Evolutionary conservation across 30 jellyfish, hydroid and myxozoan species (phyloP), one percentile per base, ranked within the genome.

Genomic region (Rhopilema esculentum): DNA sequence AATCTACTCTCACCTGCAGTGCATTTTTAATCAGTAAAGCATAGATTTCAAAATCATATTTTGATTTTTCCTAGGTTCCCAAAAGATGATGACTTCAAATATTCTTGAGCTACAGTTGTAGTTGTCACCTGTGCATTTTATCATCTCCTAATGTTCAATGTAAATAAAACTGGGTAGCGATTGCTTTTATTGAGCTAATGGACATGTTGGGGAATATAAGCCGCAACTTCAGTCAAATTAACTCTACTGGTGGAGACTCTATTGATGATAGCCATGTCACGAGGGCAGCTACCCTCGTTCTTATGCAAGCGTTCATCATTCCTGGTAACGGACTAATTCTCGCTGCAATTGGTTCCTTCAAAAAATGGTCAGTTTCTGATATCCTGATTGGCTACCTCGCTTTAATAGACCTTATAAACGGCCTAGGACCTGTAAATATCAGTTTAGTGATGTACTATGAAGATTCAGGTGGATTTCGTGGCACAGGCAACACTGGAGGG

Each of bases 391-490:
- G 88, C 28, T 80, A 88, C 75, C 83, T 89, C 66, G 93, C 97
- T 12, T 49, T 89, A 87, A 65, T 89, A 29, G 97, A 89, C 72
- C 74, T 89, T 1, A 1, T 89, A 16, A 89, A 89, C 75, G 97
- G 97, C 78, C 82, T 80, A 49, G 97, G 97, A 16, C 97, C 97
- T n/a, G 97, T 89, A 24, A 72, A 61, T 72, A 74, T 89, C 27
- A 77, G 92, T 66, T 63, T 82, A n/a, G 51, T 79, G 25, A 77
- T 89, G 90, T 89, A 89, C 27, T 80, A 16, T 49, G 49, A 49
- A 20, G 80, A 69, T 30, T 31, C 85, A 0, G 66, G 74, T 7
- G 96, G 96, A 16, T 87, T 77, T 66, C 72, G 26, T 16, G 70
- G 74, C 66, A 12, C 72, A 0, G 57, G 67, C 9, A 40, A 40